Base-by-base conservation (phyloP, 2,888 invertebrate species). In the Lomographa bimaculata region DNA sequence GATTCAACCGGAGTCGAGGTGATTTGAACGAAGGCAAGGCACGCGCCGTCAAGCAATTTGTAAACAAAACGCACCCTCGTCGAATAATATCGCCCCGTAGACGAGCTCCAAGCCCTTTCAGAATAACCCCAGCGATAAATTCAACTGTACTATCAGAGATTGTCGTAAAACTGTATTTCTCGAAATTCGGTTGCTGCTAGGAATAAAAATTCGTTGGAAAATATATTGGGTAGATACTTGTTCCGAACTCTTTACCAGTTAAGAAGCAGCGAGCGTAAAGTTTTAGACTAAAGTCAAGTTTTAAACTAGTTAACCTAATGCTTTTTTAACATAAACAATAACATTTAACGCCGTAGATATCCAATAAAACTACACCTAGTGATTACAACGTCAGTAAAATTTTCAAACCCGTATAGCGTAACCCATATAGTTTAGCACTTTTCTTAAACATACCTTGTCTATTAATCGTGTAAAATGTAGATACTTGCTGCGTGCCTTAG, bases 1-100 rank as follows among this genome's bases (percentile, higher is more conserved):
- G 62, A 65, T 66, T 63, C 55, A 37, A 44, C 36, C 16, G 38
- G 19, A 38, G 29, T 17, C 44, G 64, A 62, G 65, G 68, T 67
- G 68, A 72, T 74, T 69, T 60, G 55, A 64, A 59, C 50, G 59
- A 60, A 64, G 19, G 63, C 57, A 60, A 62, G 70, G 74, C 83
- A 79, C 79, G 78, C 79, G 67, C 79, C 71, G 61, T 61, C 66
- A 63, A 72, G 70, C 81, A 82, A 86, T 86, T 87, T 85, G 84
- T 82, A 85, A 78, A 84, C 85, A 85, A 86, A 84, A 79, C 82
- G 76, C 71, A 80, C 73, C 79, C 76, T 69, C 60, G 55, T 69
- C 70, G 71, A 79, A 81, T 78, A 76, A 81, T 77, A 80, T 74
- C 65, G 67, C 64, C 62, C 68, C 55, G 61, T 59, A 64, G 55